Conservation (phyloP, 2,888 invertebrate species). For the Lasioglossum figueresi region DNA sequence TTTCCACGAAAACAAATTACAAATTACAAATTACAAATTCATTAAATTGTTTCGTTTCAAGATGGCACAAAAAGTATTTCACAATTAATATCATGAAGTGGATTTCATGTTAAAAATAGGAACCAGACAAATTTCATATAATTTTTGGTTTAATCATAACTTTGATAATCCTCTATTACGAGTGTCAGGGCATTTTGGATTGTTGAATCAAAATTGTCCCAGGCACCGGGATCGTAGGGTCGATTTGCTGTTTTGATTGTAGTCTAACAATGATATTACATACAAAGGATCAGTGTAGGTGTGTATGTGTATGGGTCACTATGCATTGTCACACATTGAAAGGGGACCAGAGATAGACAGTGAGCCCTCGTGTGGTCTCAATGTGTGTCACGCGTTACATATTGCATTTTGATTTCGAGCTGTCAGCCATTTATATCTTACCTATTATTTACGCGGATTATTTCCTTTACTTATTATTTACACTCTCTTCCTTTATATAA, state of each 20-base stretch:
- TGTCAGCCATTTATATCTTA: constrained; percentile 76
- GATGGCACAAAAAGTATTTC: background rate
- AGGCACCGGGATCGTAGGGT: constrained; percentile 10
- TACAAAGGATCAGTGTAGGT: constrained; percentile 26
- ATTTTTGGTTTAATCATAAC: background rate
- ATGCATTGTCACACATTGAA: constrained; percentile 74
- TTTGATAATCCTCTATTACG: background rate
- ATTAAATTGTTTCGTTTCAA: background rate
- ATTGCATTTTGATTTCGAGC: constrained; percentile 79
- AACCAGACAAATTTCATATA: background rate
- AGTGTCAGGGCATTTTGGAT: background rate
- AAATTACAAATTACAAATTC: background rate
- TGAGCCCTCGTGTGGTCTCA: constrained; percentile 54
- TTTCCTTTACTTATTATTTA: constrained; percentile 52
- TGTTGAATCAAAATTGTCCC: background rate
- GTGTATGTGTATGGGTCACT: constrained; percentile 51
- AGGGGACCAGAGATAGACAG: constrained; percentile 60
- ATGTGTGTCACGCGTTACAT: constrained; percentile 67
- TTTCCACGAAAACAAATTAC: no score
- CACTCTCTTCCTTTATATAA: constrained; percentile 31
- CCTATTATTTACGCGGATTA: constrained; percentile 39
- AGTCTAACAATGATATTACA: constrained; percentile 27
- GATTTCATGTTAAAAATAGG: background rate
- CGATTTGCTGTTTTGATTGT: constrained; percentile 37
- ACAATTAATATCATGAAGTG: background rate